Evolutionary conservation across 2,888 invertebrate species (phyloP), one percentile per base, ranked within the genome.

Genomic region (Formica aserva): DNA sequence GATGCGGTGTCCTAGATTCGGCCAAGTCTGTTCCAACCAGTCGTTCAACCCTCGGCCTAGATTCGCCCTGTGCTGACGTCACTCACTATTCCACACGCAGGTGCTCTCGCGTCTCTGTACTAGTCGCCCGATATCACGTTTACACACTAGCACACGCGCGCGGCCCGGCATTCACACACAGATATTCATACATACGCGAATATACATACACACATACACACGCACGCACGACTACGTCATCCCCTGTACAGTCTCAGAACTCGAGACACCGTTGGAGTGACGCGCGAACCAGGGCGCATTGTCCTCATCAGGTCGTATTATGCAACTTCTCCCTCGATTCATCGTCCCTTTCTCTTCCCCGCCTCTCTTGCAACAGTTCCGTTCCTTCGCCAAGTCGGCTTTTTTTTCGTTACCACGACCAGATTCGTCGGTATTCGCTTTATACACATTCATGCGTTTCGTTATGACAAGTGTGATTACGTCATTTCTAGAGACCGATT

Each of bases 31-130:
- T 93, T 93, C 91, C 90, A 92, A 91, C 52, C 92, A 94, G 94
- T 94, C 94, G 93, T 94, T 94, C 94, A 94, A 94, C 94, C 93
- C 94, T 92, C 93, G 94, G 91, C 94, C 94, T 94, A 94, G 93
- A 92, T 94, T 92, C 90, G 86, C 72, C 60, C 35, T 60, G 80
- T 87, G 84, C 92, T 93, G 93, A 93, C 94, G 93, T 93, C 94
- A 93, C 92, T 91, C 91, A 84, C 88, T 85, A 85, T 85, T 84
- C 86, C 88, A 86, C 84, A 80, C 82, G 78, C 87, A 82, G 74
- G 41, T 78, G 71, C 65, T 75, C 71, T 75, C 71, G 62, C 13
- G 66, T 62, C 60, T 13, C 45, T 60, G 72, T 80, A 26, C 35
- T 32, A 2, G 78, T 78, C 78, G 78, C 26, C 78, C 78, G 78